These are phyloP conservation scores for Drepana arcuata DNA, from an alignment of 1,140 invertebrate genomes.

Conservation along the genomic window DNA sequence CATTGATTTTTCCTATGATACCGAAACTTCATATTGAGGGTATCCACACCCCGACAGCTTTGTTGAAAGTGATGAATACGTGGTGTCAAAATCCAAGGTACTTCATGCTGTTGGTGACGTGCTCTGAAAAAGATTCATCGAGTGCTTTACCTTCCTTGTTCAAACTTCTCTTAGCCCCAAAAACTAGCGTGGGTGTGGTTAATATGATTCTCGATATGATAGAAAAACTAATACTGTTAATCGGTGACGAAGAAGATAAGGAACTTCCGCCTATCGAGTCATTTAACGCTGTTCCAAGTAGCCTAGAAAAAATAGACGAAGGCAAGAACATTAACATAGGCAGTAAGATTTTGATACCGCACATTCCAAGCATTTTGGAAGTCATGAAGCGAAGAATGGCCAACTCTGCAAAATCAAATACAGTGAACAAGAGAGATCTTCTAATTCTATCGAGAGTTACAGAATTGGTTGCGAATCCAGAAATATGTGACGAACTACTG, in stretches of 20 bases:
- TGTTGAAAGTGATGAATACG: constrained; percentile 83
- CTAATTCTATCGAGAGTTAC: constrained; percentile 86
- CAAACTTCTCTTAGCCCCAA: constrained; percentile 77
- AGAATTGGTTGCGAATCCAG: constrained; percentile 77
- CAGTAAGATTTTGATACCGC: constrained; percentile 80
- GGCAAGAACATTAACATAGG: constrained; percentile 77
- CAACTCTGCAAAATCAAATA: constrained; percentile 73
- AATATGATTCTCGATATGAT: constrained; percentile 84
- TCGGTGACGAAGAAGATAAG: constrained; percentile 69
- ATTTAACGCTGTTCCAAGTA: constrained; percentile 31
- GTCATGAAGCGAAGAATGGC: constrained; percentile 78
- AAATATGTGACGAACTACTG: constrained; percentile 79
- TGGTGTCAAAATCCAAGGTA: constrained; percentile 87
- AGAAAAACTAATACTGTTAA: constrained; percentile 82
- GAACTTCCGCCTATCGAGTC: constrained; percentile 50
- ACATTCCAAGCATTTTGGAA: constrained; percentile 80
- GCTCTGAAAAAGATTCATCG: constrained; percentile 57
- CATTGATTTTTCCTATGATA: constrained; percentile 87
- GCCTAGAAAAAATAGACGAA: constrained; percentile 1
- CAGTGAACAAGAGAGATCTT: constrained; percentile 79
- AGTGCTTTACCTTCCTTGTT: constrained; percentile 79
- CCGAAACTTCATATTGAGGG: constrained; percentile 85
- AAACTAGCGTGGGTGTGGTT: constrained; percentile 77
- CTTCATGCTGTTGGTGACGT: constrained; percentile 80
- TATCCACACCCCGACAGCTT: constrained; percentile 85